phyloP scores from a whole-genome alignment of 1,140 invertebrate species.

The Choristoneura fumiferana region DNA sequence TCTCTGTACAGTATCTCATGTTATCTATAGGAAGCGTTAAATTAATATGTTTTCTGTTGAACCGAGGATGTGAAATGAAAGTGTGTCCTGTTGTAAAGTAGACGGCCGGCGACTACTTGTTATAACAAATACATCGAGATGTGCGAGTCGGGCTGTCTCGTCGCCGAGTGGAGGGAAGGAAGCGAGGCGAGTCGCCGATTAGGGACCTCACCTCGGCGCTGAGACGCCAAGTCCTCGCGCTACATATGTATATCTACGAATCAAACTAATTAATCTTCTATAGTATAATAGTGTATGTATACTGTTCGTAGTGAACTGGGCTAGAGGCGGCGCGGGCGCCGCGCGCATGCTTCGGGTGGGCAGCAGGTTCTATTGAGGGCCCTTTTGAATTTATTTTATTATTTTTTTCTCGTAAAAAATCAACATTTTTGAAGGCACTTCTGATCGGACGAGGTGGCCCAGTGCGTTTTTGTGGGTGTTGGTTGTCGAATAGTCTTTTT shows the following conservation, averaged over 20 bases:
- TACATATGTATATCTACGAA: constrained; percentile 77
- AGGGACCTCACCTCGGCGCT: neutral
- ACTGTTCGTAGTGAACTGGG: too few species aligned
- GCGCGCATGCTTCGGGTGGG: constrained; percentile 82
- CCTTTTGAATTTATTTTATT: constrained; percentile 86
- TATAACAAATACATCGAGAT: constrained; percentile 77
- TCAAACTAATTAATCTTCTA: constrained; percentile 77
- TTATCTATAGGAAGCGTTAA: constrained; percentile 59
- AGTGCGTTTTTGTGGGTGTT: constrained; percentile 81
- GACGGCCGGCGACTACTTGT: constrained; percentile 67
- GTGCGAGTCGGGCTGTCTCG: constrained; percentile 30
- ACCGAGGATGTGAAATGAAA: constrained; percentile 70
- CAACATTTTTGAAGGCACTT: constrained; percentile 92
- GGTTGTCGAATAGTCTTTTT: constrained; percentile 46
- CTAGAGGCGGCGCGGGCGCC: constrained; percentile 53
- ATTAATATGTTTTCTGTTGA: constrained; percentile 49
- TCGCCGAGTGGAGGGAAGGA: neutral
- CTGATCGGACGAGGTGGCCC: constrained; percentile 93
- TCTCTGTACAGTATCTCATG: constrained; percentile 73
- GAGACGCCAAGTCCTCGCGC: constrained; percentile 41
- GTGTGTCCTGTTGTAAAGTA: constrained; percentile 50
- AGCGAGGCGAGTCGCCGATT: neutral
- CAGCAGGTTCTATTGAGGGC: constrained; percentile 89
- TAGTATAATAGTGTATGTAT: constrained; percentile 77
- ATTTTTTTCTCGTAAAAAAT: constrained; percentile 89